phyloP scores from a whole-genome alignment of 2,797 vertebrate species.

The Luscinia megarhynchos region DNA sequence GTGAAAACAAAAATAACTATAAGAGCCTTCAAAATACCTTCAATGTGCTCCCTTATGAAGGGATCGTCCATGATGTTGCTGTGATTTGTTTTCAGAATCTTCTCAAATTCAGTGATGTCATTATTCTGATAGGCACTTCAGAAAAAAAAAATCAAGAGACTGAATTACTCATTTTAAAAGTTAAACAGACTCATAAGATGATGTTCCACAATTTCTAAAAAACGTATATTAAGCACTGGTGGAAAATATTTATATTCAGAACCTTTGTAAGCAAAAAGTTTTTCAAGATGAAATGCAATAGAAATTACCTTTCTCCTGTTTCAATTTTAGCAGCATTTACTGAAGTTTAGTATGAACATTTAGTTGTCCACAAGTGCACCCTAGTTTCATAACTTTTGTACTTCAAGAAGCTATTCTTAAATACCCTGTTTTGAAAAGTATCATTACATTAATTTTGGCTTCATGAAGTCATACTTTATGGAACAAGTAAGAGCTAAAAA shows the following conservation, averaged over 20 bases:
- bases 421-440: background rate
- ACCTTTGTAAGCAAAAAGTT: background rate
- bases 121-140: constrained; percentile 99
- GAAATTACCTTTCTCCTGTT: background rate
- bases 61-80: constrained; percentile 99
- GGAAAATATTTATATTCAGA: background rate
- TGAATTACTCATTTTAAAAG: constrained; percentile 25
- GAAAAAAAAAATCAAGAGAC: constrained; percentile 4
- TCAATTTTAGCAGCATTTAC: background rate
- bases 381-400: background rate
- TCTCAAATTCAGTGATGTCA: constrained; percentile 99
- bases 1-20: background rate
- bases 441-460: background rate
- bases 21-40: constrained; percentile 81
- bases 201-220: background rate
- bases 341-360: background rate
- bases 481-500: background rate
- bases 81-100: constrained; percentile 99
- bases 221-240: background rate
- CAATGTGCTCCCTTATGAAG: constrained; percentile 99
- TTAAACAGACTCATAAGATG: background rate
- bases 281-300: background rate
- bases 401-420: background rate
- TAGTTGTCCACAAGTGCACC: background rate
- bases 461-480: background rate